Conservation (phyloP, 2,113 vertebrate genomes). For the Polypterus senegalus region DNA sequence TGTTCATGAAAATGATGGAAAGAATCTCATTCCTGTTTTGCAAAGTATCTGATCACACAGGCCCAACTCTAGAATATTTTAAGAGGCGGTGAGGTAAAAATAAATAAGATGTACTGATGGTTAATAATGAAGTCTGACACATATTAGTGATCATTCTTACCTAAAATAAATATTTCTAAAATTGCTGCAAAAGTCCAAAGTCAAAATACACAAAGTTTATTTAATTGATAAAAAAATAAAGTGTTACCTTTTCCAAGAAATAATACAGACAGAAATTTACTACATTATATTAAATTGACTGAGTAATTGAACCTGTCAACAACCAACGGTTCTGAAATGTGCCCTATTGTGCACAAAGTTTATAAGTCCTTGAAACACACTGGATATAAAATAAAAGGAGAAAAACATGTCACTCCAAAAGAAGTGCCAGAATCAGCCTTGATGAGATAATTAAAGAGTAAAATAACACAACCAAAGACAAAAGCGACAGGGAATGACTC, state of each 20-base stretch:
- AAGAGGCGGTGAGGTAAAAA: no score
- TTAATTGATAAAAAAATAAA: slow-evolving; percentile 8
- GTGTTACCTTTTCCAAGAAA: slow-evolving; percentile 23
- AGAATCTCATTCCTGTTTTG: no score
- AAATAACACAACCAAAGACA: neutral
- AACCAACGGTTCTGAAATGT: slow-evolving; percentile 1
- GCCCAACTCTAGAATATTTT: no score
- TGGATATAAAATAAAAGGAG: neutral
- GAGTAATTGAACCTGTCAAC: slow-evolving; percentile 16
- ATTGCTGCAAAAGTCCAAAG: no score
- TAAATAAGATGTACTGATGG: no score
- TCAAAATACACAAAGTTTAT: no score
- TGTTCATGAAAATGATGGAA: no score
- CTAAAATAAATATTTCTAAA: no score
- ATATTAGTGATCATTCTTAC: no score
- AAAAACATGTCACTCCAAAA: neutral
- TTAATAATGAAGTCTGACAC: no score
- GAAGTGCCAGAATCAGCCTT: neutral
- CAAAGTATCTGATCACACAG: no score
- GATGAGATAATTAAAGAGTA: slow-evolving; percentile 2
- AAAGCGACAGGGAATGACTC: neutral
- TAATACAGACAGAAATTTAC: slow-evolving; percentile 10
- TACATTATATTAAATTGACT: slow-evolving; percentile 17
- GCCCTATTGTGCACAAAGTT: neutral
- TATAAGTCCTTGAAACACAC: slow-evolving; percentile 13